Percentiles rank a stretch among this genome's conserved stretches.
Conservation (phyloP, 2,113 vertebrate species). For the Erythrocercus mccallii region DNA sequence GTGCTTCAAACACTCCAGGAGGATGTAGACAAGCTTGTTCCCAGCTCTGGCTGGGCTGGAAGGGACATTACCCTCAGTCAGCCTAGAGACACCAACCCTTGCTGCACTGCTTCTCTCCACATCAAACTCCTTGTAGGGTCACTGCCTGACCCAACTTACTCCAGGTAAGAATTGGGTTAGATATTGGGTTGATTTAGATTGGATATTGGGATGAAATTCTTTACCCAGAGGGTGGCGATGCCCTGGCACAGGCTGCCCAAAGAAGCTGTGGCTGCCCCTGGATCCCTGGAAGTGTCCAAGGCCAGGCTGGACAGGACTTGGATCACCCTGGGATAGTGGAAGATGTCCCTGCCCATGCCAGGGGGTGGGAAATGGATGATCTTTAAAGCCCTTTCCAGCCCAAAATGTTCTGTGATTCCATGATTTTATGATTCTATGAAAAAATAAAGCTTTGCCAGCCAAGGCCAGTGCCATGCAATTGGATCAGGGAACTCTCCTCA, state of each 20-base stretch:
- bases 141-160: neutral
- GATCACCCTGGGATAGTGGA: rapidly evolving
- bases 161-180: neutral
- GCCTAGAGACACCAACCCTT: rapidly evolving
- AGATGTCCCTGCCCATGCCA: neutral
- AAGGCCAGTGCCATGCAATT: neutral
- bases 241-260: neutral
- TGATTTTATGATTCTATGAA: neutral
- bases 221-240: neutral
- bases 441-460: neutral
- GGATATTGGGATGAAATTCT: neutral
- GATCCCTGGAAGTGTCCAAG: neutral
- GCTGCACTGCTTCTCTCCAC: rapidly evolving
- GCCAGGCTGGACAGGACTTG: neutral
- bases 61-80: neutral
- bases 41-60: neutral
- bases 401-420: rapidly evolving
- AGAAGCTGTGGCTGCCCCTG: neutral
- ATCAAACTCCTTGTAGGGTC: rapidly evolving
- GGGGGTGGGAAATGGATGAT: rapidly evolving
- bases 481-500: neutral
- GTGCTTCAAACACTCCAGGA: neutral
- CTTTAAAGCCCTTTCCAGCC: neutral
- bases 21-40: neutral
- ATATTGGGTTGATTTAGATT: neutral